Base-by-base conservation (phyloP, 2,888 invertebrate genomes). In the Philopedon plagiatum region DNA sequence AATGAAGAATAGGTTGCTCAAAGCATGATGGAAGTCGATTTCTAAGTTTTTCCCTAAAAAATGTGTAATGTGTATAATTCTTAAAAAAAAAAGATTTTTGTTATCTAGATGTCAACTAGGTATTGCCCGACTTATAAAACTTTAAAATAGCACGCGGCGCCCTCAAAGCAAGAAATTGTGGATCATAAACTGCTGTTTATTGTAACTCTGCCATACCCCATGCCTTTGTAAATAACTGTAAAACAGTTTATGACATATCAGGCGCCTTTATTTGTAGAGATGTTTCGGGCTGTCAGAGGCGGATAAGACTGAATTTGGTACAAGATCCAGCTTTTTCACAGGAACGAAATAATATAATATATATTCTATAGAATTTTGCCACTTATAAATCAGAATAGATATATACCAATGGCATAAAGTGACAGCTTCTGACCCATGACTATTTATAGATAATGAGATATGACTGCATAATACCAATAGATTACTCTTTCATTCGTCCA, bases 131-230 rank as follows among this genome's bases (percentile, higher is more conserved):
- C 23, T 51, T 26, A 15, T 29, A 58, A 34, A 66, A 46, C 21
- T 65, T 41, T 69, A 61, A 69, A 78, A 79, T 80, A 80, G 78
- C 78, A 79, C 77, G 82, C 82, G 83, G 83, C 81, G 80, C 80
- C 80, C 83, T 82, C 83, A 83, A 82, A 82, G 77, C 71, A 76
- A 76, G 77, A 69, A 70, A 72, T 57, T 63, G 39, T 80, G 82
- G 81, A 82, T 78, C 80, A 81, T 83, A 83, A 84, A 83, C 80
- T 78, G 78, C 78, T 83, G 84, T 84, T 84, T 84, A 84, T 84
- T 84, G 82, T 83, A 84, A 81, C 82, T 81, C 80, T 80, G 82
- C 82, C 82, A 83, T 84, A 78, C 79, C 80, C 78, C 80, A 75
- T 80, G 81, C 81, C 81, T 84, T 83, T 82, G 82, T 83, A 83